A percentile compares a stretch with the other conserved stretches of the same genome.
Evolutionary conservation across 2,888 invertebrate species (phyloP).

Genomic region (Drosophila paramelanica): DNA sequence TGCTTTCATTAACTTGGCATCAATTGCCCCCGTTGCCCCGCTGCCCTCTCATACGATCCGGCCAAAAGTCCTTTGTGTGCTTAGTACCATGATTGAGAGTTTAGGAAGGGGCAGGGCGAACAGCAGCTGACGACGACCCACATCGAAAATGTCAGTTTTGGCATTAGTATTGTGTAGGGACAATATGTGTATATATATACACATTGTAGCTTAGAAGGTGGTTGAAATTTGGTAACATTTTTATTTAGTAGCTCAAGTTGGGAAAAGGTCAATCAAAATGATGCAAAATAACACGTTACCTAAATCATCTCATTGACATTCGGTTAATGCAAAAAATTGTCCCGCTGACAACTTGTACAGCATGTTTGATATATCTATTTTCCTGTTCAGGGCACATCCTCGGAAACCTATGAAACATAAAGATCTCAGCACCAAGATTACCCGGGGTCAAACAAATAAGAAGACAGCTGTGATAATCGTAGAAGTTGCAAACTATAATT

Average conservation of each 20-base stretch:
- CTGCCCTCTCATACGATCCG: slow-evolving; percentile 16
- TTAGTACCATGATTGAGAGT: neutral
- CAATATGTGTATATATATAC: slow-evolving; percentile 6
- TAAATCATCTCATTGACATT: slow-evolving; percentile 43
- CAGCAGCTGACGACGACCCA: slow-evolving; percentile 49
- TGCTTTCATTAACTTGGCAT: slow-evolving; percentile 71
- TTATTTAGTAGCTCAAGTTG: slow-evolving; percentile 35
- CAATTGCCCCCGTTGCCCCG: slow-evolving; percentile 34
- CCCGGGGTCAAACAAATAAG: neutral
- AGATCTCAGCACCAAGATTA: neutral
- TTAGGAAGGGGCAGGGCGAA: neutral
- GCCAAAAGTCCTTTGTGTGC: slow-evolving; percentile 24
- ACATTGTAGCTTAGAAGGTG: slow-evolving; percentile 18
- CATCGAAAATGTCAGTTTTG: slow-evolving; percentile 71
- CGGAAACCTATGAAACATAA: neutral
- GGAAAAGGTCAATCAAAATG: slow-evolving; percentile 51
- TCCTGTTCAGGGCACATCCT: slow-evolving; percentile 13
- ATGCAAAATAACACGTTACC: slow-evolving; percentile 44
- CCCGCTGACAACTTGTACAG: slow-evolving; percentile 29
- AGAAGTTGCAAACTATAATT: neutral
- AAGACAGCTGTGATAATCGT: slow-evolving; percentile 8
- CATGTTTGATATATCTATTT: slow-evolving; percentile 13
- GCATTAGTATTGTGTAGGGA: slow-evolving; percentile 14
- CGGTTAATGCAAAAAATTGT: slow-evolving; percentile 20
- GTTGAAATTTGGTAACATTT: slow-evolving; percentile 20